Evolutionary conservation across 2,797 vertebrate genomes (phyloP).

Genomic region (Falco cherrug): DNA sequence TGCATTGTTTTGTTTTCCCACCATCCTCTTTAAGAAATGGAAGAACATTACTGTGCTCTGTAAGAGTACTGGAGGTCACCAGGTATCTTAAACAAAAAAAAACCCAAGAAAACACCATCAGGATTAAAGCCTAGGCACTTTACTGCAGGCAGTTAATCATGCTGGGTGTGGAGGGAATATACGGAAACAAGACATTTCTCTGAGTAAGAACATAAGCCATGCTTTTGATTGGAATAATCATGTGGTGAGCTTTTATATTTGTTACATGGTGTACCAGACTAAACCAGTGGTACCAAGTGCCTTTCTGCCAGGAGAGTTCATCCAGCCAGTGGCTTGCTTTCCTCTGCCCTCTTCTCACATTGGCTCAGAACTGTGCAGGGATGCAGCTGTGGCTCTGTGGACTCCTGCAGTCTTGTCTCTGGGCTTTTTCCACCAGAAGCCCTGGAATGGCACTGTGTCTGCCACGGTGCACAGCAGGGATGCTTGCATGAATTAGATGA

Average conservation of each 20-base stretch:
- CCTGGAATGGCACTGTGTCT: background rate
- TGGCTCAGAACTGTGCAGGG: background rate
- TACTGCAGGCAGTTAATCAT: background rate
- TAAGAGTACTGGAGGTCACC: background rate
- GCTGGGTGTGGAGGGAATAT: background rate
- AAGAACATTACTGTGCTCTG: background rate
- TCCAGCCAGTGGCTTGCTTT: rapidly evolving
- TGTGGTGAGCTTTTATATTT: background rate
- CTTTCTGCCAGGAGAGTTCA: background rate
- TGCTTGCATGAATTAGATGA: background rate
- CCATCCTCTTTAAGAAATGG: background rate
- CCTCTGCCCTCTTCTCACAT: background rate
- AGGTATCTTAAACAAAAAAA: background rate
- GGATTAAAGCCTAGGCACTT: background rate
- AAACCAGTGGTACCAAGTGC: background rate
- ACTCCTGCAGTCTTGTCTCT: background rate
- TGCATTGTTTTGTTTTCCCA: background rate
- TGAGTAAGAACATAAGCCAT: background rate
- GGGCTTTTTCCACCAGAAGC: background rate
- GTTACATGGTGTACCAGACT: background rate
- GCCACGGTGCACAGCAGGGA: background rate
- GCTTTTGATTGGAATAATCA: background rate
- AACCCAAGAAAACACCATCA: background rate
- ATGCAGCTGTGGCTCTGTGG: background rate
- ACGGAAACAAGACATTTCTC: background rate